phyloP scores from a whole-genome alignment of 2,797 vertebrate genomes.

The Sparidentex hasta region DNA sequence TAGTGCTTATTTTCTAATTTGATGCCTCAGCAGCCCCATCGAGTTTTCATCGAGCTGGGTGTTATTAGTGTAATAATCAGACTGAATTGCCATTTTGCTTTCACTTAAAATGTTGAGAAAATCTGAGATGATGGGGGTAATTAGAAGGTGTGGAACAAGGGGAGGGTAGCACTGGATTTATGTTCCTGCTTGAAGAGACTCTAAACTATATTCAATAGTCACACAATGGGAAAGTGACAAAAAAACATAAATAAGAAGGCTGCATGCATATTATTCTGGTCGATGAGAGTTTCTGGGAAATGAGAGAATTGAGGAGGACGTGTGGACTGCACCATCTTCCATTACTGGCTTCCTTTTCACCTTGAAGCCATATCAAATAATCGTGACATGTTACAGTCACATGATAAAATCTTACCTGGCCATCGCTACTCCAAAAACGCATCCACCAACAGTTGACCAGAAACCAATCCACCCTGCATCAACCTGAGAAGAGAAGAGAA shows the following conservation, averaged over 20 bases:
- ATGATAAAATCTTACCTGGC: constrained; percentile 88
- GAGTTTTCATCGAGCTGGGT: constrained; percentile 41
- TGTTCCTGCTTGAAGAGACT: background rate
- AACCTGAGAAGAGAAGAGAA: constrained; percentile 82
- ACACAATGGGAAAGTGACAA: background rate
- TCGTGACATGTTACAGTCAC: background rate
- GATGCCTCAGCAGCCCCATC: constrained; percentile 56
- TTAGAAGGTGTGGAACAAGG: background rate
- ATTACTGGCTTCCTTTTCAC: background rate
- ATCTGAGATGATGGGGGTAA: background rate
- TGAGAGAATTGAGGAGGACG: background rate
- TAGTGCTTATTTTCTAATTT: constrained; percentile 70
- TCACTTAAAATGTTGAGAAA: constrained; percentile 13
- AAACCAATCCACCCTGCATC: constrained; percentile 99
- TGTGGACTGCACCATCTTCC: too few species aligned
- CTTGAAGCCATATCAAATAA: background rate
- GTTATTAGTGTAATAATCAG: constrained; percentile 45
- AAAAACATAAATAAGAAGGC: constrained; percentile 17
- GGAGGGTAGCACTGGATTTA: background rate
- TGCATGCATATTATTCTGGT: background rate
- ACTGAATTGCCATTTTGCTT: constrained; percentile 38
- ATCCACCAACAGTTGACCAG: constrained; percentile 96
- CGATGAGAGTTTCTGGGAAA: constrained; percentile 9
- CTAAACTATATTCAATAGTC: background rate
- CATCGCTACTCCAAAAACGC: constrained; percentile 95